A percentile compares a stretch with the other conserved stretches of the same genome.
Evolutionary conservation across 2,888 invertebrate genomes (phyloP).

Genomic region (Polia nebulosa): DNA sequence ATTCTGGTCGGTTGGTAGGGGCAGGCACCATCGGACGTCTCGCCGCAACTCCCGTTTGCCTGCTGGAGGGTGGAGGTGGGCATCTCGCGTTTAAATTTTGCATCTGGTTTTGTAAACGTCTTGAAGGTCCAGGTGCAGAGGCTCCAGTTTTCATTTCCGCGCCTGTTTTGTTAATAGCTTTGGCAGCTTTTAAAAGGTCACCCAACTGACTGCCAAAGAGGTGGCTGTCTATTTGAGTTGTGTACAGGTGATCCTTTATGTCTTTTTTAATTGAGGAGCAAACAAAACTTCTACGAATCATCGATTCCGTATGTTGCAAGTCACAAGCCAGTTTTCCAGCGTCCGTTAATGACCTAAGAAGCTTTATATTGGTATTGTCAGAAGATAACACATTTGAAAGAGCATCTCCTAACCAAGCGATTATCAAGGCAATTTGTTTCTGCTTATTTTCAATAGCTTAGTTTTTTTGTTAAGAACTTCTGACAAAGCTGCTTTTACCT

Average conservation of each 20-base stretch:
- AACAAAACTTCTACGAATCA: conserved; percentile 8
- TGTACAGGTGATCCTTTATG: conserved; percentile 4
- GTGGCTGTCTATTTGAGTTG: conserved; percentile 13
- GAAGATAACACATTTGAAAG: conserved; percentile 5
- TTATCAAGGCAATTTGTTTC: conserved; percentile 7
- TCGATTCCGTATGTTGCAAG: not conserved
- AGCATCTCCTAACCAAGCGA: conserved; percentile 8
- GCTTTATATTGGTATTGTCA: not conserved
- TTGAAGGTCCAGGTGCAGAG: not conserved
- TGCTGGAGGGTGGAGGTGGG: not conserved
- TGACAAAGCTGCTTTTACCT: conserved; percentile 8
- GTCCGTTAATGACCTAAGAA: not conserved
- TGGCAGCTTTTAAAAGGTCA: not conserved
- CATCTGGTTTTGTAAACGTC: not conserved
- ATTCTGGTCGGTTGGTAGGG: not conserved
- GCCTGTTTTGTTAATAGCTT: not conserved
- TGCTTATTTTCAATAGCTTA: conserved; percentile 8
- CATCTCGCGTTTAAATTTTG: conserved; percentile 6
- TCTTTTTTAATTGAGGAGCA: conserved; percentile 9
- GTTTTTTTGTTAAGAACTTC: conserved; percentile 11
- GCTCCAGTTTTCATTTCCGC: not conserved
- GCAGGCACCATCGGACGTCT: not conserved
- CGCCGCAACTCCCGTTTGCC: conserved; percentile 6
- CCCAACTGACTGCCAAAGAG: conserved; percentile 16
- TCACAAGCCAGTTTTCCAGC: conserved; percentile 8